Evolutionary conservation across 1,140 invertebrate genomes (phyloP).

Genomic region (Drosophila virilis): DNA sequence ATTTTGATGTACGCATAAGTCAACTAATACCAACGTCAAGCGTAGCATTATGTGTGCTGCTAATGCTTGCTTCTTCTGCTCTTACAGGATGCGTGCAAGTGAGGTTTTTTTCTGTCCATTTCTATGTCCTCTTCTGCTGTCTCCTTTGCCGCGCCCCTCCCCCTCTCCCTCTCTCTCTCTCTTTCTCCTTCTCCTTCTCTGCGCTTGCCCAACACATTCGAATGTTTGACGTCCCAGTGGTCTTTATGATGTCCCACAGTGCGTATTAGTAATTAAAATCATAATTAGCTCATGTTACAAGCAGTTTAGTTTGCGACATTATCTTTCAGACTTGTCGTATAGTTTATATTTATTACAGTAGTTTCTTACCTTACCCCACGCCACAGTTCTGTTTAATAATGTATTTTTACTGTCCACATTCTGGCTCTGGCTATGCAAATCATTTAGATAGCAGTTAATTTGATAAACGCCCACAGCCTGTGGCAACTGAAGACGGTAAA

Average conservation of each 20-base stretch:
- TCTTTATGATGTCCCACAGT: conserved; percentile 41
- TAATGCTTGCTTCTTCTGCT: not conserved
- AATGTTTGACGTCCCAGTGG: conserved; percentile 12
- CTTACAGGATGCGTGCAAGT: not conserved
- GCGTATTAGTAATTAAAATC: conserved; percentile 55
- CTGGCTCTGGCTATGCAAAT: not conserved
- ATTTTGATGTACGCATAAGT: conserved; percentile 31
- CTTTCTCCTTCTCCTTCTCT: no score
- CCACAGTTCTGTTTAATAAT: not conserved
- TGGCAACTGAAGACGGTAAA: not conserved
- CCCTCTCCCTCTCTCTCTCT: not conserved
- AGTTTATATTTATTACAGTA: not conserved
- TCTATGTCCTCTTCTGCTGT: no score
- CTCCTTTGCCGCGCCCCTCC: no score
- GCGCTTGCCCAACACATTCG: not conserved
- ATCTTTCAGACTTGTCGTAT: conserved; percentile 12
- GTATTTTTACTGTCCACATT: not conserved
- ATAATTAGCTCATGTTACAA: conserved; percentile 48
- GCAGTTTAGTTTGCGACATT: conserved; percentile 35
- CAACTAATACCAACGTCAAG: conserved; percentile 17
- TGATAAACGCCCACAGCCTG: conserved; percentile 17
- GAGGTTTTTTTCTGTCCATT: not conserved
- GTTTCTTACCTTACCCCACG: not conserved
- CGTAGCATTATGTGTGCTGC: not conserved
- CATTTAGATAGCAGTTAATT: conserved; percentile 18